Evolutionary conservation across 2,888 invertebrate genomes (phyloP).

Genomic region (Drosophila borealis): DNA sequence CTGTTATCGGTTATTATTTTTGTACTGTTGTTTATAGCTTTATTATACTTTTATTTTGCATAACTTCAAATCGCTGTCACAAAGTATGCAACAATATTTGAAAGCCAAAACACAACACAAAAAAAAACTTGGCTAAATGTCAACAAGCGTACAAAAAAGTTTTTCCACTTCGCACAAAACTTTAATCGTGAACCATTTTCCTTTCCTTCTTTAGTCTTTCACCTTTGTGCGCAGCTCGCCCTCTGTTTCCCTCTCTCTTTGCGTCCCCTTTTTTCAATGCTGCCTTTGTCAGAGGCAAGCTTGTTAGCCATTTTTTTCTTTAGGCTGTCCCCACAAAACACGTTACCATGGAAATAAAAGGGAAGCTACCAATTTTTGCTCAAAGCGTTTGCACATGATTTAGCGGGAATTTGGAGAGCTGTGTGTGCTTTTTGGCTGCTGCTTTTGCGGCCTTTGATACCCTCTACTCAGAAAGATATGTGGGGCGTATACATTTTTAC

Average conservation of each 20-base stretch:
- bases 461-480: background rate
- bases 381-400: conserved; percentile 68
- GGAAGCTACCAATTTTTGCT: conserved; percentile 52
- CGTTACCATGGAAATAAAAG: conserved; percentile 4
- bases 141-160: conserved; percentile 27
- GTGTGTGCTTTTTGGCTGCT: conserved; percentile 34
- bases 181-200: conserved; percentile 41
- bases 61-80: conserved; percentile 12
- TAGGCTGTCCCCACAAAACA: conserved; percentile 1
- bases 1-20: conserved; percentile 2
- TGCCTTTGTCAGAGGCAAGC: conserved; percentile 33
- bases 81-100: conserved; percentile 50
- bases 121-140: conserved; percentile 25
- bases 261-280: background rate
- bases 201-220: background rate
- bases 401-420: conserved; percentile 34
- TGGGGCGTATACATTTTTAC: background rate
- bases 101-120: background rate
- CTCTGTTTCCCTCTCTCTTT: too few species aligned
- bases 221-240: background rate
- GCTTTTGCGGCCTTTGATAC: conserved; percentile 3
- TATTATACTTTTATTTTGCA: conserved; percentile 25
- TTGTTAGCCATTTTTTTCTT: conserved; percentile 34
- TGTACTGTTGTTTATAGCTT: conserved; percentile 19
- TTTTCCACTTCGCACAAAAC: conserved; percentile 42